Percentiles rank a stretch among this genome's conserved stretches.
Conservation (phyloP, 1,140 invertebrate genomes). For the Triops longicaudatus region DNA sequence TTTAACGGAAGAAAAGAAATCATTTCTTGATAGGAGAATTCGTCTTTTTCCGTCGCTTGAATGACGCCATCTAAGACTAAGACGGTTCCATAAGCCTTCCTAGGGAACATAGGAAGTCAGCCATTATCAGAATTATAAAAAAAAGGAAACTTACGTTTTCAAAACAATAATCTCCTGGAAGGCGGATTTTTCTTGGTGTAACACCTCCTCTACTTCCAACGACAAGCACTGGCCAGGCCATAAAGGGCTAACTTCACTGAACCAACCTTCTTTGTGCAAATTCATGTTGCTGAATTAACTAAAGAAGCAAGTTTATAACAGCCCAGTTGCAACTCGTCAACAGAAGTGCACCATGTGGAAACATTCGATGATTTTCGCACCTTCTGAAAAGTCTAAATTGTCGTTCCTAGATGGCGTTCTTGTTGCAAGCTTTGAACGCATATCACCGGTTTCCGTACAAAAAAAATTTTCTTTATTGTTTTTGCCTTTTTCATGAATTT, state of each 20-base stretch:
- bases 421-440: too few relatives aligned
- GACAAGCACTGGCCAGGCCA: conserved; percentile 91
- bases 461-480: too few relatives aligned
- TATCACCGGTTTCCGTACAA: too few relatives aligned
- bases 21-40: conserved; percentile 99
- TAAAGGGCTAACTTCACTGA: conserved; percentile 74
- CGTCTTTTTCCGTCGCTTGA: conserved; percentile 92
- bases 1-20: conserved; percentile 88
- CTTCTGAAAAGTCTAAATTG: too few relatives aligned
- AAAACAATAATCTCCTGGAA: conserved; percentile 86
- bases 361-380: too few relatives aligned
- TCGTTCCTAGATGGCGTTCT: too few relatives aligned
- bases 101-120: conserved; percentile 39
- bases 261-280: conserved; percentile 71
- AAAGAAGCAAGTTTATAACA: too few relatives aligned
- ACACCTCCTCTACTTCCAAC: conserved; percentile 71
- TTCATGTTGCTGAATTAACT: conserved; percentile 42
- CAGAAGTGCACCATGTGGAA: too few relatives aligned
- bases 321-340: too few relatives aligned
- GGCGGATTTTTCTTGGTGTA: conserved; percentile 71
- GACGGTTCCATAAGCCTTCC: conserved; percentile 76
- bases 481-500: too few relatives aligned
- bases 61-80: conserved; percentile 92
- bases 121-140: conserved; percentile 5
- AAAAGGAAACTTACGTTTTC: conserved; percentile 61